Evolutionary conservation across 1,140 invertebrate genomes (phyloP), one percentile per base, ranked within the genome.

Genomic region (Mya arenaria): DNA sequence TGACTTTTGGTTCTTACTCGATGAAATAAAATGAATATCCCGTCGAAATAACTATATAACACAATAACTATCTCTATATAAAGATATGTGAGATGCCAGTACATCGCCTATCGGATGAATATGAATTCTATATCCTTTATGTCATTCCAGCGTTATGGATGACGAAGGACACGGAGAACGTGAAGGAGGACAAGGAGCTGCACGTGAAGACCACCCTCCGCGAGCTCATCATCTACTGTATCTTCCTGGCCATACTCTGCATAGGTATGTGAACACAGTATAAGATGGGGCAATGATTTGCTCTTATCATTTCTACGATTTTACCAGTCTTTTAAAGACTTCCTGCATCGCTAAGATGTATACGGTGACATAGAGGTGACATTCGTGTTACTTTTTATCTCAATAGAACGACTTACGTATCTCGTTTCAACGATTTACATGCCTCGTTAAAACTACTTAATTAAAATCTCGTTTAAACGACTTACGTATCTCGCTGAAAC

Each of bases 151-250:
- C 92, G 66, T 82, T 93, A 71, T 93, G 92, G 92, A 92, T 91
- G 2, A 93, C 92, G 4, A 84, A 90, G 19, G 89, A 92, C 81
- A 93, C 92, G 37, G 92, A 92, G 74, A 90, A 93, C 44, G 91
- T 89, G 36, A 88, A 88, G 55, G 88, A 87, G 34, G 89, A 94
- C 87, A 79, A 93, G 60, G 94, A 94, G 83, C 88, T 94, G 23
- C 93, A 94, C 85, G 93, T 95, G 44, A 93, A 93, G 84, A 95
- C 94, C 17, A 95, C 94, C 2, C 88, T 95, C 34, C 90, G 94
- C 86, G 95, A 95, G 89, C 90, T 95, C 32, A 89, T 95, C 81
- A 92, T 95, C 80, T 95, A 95, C 87, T 82, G 94, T 23, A 89
- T 95, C 25, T 95, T 95, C 84, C 86, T 95, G 66, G 88, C 92